Evolutionary conservation across 2,113 vertebrate species (phyloP), one percentile per base, ranked within the genome.

Genomic region (Reinhardtius hippoglossoides): DNA sequence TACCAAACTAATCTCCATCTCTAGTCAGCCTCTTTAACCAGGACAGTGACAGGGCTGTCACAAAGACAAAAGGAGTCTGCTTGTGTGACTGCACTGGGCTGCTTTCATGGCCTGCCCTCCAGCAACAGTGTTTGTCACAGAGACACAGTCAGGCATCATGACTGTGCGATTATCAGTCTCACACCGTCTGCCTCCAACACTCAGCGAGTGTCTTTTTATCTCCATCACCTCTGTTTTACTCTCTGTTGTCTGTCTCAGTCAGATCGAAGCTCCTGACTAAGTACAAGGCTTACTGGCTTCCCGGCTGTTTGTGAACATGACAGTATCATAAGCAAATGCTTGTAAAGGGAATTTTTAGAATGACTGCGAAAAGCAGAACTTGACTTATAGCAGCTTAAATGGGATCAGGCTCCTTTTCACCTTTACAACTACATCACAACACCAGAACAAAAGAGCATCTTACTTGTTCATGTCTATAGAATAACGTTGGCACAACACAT

Each of bases 1-100:
- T 71, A 68, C 63, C 55, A 82, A 87, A 84, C 72, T 80, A 82
- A 88, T 86, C 71, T 79, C 71, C 24, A 82, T 79, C 80, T 74
- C 75, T 70, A 67, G 65, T 79, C 82, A 58, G 75, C 50, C 72
- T 77, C 70, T 86, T 89, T 85, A 87, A 79, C 72, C 62, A 66
- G 75, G 68, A 70, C 76, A 83, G 60, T 69, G 65, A 76, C 57
- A 66, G 23, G 37, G 52, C 61, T 85, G 86, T 85, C 82, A 75
- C 56, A 44, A 50, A 72, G 54, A 86, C 71, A 66, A 27, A 76
- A 46, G 58, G 50, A 78, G 72, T 37, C 67, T 23, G 54, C 26
- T 54, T 66, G 31, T 61, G 54, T 70, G 69, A 74, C 63, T 74
- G 67, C 64, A 57, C 74, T 60, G 37, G 55, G 74, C 44, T 67